Evolutionary conservation across 2,797 vertebrate species (phyloP).

Genomic region (Myotis vivesi): DNA sequence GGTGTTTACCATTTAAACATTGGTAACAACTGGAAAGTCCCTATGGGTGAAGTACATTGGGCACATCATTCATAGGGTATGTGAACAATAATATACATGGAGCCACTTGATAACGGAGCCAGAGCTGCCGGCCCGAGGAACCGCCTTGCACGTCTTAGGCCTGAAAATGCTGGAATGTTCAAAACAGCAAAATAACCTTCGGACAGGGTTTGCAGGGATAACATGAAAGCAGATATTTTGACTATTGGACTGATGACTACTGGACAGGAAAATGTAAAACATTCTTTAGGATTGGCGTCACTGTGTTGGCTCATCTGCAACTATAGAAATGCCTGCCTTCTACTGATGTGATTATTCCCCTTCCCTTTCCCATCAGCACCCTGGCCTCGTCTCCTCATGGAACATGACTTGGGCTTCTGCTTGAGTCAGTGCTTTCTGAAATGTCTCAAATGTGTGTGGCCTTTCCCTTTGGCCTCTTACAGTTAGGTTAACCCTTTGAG

Average conservation of each 20-base stretch:
- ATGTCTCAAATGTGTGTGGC: not conserved
- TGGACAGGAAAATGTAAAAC: not conserved
- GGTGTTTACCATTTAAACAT: not conserved
- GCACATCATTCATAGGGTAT: not conserved
- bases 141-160: not conserved
- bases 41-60: not conserved
- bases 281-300: not conserved
- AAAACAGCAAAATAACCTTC: not conserved
- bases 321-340: not conserved
- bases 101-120: not conserved
- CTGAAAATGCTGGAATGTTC: too few relatives aligned
- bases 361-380: not conserved
- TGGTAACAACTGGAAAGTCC: not conserved
- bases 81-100: too few relatives aligned
- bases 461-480: not conserved
- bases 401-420: not conserved
- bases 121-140: not conserved
- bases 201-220: not conserved
- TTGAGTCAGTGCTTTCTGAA: not conserved
- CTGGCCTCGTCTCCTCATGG: not conserved
- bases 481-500: not conserved
- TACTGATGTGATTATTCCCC: not conserved
- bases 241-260: not conserved
- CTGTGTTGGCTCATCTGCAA: not conserved
- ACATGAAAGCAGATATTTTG: not conserved